A percentile compares a stretch with the other conserved stretches of the same genome.
These are phyloP conservation scores for Myiothlypis coronata DNA, from an alignment of 2,797 vertebrate genomes.

Conservation along the genomic window DNA sequence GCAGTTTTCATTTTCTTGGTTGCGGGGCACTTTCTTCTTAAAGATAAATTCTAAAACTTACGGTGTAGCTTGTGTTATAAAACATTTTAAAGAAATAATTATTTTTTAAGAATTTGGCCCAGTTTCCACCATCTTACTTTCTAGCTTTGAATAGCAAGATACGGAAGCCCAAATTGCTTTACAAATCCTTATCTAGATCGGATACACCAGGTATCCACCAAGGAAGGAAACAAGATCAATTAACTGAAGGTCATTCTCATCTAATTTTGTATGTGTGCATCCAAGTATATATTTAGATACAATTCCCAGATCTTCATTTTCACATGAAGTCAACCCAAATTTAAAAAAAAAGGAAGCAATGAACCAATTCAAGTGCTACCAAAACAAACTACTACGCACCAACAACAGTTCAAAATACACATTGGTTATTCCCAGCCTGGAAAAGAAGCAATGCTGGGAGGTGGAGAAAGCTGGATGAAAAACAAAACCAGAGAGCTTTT, in stretches of 20 bases:
- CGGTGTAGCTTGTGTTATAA: accelerated
- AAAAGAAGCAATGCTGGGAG: constrained; percentile 7
- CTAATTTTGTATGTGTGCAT: background rate
- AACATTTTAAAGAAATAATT: background rate
- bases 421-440: background rate
- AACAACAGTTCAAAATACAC: background rate
- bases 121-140: background rate
- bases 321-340: background rate
- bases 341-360: background rate
- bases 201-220: background rate
- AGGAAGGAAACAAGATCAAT: background rate
- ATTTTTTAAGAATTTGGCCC: background rate
- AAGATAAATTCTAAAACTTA: background rate
- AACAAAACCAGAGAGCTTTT: constrained; percentile 16
- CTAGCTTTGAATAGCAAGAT: background rate
- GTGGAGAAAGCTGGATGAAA: constrained; percentile 3
- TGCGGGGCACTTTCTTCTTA: background rate
- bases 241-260: background rate
- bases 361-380: background rate
- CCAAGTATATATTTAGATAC: background rate
- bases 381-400: background rate
- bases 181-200: background rate
- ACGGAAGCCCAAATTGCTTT: background rate
- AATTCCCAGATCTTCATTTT: background rate
- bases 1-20: background rate